Conservation (phyloP, 2,888 invertebrate genomes). For the Plusia festucae region DNA sequence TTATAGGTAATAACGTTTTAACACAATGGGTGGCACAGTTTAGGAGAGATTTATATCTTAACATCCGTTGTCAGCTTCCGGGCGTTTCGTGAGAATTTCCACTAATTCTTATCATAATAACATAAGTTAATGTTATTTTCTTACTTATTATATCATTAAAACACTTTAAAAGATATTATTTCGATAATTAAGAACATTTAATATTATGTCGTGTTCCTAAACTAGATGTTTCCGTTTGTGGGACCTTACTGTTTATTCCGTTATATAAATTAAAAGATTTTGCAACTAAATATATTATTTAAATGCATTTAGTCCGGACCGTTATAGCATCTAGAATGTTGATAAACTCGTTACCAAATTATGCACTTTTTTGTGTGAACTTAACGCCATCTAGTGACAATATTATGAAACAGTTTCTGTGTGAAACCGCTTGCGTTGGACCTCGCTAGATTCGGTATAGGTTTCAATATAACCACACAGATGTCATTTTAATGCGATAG, state of each 20-base stretch:
- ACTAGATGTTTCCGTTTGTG: slow-evolving; percentile 28
- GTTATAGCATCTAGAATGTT: slow-evolving; percentile 1
- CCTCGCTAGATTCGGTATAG: background rate
- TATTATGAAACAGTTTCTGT: slow-evolving; percentile 16
- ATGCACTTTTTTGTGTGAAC: background rate
- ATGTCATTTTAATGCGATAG: slow-evolving; percentile 29
- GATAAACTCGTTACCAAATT: slow-evolving; percentile 3
- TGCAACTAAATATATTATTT: slow-evolving; percentile 17
- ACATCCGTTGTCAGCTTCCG: slow-evolving; percentile 55
- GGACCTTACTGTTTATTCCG: slow-evolving; percentile 50
- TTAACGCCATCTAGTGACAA: slow-evolving; percentile 39
- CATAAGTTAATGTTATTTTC: slow-evolving; percentile 44
- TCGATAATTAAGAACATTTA: slow-evolving; percentile 33
- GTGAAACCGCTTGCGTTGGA: background rate
- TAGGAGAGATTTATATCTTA: slow-evolving; percentile 56
- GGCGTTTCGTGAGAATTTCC: slow-evolving; percentile 54
- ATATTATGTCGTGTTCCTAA: slow-evolving; percentile 25
- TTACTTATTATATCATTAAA: slow-evolving; percentile 57
- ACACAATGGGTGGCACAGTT: slow-evolving; percentile 57
- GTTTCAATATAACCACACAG: slow-evolving; percentile 16
- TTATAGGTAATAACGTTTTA: slow-evolving; percentile 54
- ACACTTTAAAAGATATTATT: slow-evolving; percentile 46
- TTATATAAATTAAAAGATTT: slow-evolving; percentile 17
- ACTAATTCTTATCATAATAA: slow-evolving; percentile 46
- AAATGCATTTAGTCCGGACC: slow-evolving; percentile 17